phyloP scores from a whole-genome alignment of 2,113 vertebrate species.

The Lagenorhynchus albirostris region DNA sequence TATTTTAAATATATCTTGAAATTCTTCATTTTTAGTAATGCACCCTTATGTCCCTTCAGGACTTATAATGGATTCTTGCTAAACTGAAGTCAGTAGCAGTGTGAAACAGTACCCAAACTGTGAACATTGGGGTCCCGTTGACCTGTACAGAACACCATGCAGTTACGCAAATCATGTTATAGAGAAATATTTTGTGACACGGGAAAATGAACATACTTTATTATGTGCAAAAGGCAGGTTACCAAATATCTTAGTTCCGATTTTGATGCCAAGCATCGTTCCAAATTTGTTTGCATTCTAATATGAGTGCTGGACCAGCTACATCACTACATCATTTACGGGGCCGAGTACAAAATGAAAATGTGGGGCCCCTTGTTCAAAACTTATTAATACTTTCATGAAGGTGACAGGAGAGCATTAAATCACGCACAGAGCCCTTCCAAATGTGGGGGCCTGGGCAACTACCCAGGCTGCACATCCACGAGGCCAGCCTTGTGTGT shows the following conservation, averaged over 20 bases:
- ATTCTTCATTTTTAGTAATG: conserved; percentile 10
- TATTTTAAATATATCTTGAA: neutral
- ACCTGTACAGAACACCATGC: neutral
- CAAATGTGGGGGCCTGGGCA: neutral
- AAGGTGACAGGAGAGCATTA: neutral
- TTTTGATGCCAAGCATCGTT: neutral
- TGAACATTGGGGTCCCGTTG: neutral
- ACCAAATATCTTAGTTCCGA: neutral
- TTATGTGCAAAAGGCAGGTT: neutral
- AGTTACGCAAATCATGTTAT: neutral
- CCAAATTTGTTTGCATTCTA: neutral
- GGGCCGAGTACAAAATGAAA: neutral
- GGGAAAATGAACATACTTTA: neutral
- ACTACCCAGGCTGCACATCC: neutral
- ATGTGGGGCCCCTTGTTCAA: neutral
- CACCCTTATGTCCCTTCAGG: neutral
- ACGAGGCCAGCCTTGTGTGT: neutral
- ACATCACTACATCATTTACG: neutral
- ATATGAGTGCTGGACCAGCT: neutral
- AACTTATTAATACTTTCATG: neutral
- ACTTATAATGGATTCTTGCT: neutral
- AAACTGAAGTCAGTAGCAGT: neutral
- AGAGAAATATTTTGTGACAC: neutral
- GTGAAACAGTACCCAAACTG: neutral
- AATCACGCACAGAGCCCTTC: neutral